phyloP scores from a whole-genome alignment of 2,797 vertebrate genomes.

The Danio albolineatus region DNA sequence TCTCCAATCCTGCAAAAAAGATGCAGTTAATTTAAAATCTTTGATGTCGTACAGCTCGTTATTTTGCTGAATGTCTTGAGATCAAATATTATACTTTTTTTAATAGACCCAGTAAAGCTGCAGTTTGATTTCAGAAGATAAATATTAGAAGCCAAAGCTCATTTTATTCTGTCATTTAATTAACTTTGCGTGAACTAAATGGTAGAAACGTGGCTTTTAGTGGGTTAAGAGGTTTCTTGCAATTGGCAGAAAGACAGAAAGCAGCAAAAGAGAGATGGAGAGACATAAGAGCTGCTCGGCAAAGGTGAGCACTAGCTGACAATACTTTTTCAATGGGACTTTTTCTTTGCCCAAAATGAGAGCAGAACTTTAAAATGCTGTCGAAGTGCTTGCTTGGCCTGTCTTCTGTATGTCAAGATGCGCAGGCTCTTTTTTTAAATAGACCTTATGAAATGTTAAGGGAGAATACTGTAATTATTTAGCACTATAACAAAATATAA shows the following conservation, averaged over 20 bases:
- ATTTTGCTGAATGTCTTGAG: background rate
- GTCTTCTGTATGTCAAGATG: background rate
- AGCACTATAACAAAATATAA: no score
- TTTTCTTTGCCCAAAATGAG: background rate
- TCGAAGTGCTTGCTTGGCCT: background rate
- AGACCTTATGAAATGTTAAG: no score
- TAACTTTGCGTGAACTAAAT: background rate
- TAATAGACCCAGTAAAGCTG: no score
- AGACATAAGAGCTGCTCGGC: background rate
- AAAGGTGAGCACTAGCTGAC: background rate
- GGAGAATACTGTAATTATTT: no score
- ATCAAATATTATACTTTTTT: background rate
- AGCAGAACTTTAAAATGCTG: background rate
- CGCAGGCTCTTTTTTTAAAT: background rate
- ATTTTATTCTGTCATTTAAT: constrained; percentile 5
- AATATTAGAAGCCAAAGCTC: background rate
- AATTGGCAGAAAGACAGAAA: background rate
- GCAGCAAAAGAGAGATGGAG: background rate
- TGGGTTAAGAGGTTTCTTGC: constrained; percentile 5
- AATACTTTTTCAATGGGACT: background rate
- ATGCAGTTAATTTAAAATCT: background rate
- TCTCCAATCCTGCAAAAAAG: background rate
- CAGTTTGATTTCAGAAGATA: background rate
- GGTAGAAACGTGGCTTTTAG: background rate
- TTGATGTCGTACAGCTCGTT: background rate